Conservation (phyloP, 2,888 invertebrate species). For the Gnatocerus cornutus region DNA sequence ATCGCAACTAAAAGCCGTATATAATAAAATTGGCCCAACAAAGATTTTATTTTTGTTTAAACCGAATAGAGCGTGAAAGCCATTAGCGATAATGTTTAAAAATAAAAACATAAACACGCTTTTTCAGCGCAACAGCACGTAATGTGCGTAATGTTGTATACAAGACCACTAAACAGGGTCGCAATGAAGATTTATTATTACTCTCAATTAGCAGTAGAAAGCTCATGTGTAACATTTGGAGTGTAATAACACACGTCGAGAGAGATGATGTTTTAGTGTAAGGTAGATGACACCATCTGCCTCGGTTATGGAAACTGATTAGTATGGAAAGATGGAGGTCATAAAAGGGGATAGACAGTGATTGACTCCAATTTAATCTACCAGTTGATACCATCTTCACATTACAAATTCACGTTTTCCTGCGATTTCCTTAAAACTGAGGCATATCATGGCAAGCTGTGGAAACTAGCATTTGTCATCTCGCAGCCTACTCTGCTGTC, state of each 20-base stretch:
- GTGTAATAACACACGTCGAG: no score
- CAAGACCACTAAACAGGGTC: constrained; percentile 30
- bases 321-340: background rate
- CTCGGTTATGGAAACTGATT: constrained; percentile 4
- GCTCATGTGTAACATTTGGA: constrained; percentile 5
- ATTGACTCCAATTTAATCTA: background rate
- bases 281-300: no score
- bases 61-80: constrained; percentile 1
- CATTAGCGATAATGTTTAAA: constrained; percentile 11
- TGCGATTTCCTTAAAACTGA: constrained; percentile 43
- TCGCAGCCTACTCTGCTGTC: constrained; percentile 64
- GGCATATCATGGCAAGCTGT: constrained; percentile 49
- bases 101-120: constrained; percentile 6
- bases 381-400: background rate
- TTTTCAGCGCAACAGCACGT: constrained; percentile 15
- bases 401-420: background rate
- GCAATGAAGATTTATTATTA: constrained; percentile 55
- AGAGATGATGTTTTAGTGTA: no score
- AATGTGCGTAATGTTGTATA: constrained; percentile 39
- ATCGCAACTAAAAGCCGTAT: no score
- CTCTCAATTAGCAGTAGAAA: constrained; percentile 52
- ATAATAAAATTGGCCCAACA: background rate
- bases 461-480: constrained; percentile 61
- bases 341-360: background rate
- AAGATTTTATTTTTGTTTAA: constrained; percentile 2